A percentile compares a stretch with the other conserved stretches of the same genome.
phyloP scores from a whole-genome alignment of 2,888 invertebrate species.

The Allolobophora icterica region DNA sequence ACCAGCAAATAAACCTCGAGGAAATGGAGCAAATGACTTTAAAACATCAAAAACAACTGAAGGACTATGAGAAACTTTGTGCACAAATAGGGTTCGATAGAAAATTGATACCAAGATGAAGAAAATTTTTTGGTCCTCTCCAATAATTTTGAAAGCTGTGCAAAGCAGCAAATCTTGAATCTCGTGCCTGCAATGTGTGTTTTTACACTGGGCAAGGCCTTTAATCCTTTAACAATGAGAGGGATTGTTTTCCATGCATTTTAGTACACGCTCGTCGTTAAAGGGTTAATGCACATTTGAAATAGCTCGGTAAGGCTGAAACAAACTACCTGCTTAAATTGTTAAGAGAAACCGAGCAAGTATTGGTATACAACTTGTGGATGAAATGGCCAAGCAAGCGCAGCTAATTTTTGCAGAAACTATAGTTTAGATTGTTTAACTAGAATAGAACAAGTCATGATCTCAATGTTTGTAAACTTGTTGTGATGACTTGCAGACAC shows the following conservation, averaged over 20 bases:
- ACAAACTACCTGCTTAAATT: neutral
- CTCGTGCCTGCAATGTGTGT: neutral
- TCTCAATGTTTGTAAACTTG: neutral
- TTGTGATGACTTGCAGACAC: neutral
- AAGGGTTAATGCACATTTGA: neutral
- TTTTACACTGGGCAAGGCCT: neutral
- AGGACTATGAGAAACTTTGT: neutral
- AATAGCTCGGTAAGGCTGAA: neutral
- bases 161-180: too few relatives aligned
- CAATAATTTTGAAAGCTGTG: neutral
- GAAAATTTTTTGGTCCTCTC: neutral
- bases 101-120: neutral
- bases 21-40: neutral
- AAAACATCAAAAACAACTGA: neutral
- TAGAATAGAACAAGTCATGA: neutral
- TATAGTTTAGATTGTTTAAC: neutral
- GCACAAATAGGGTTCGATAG: neutral
- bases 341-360: neutral
- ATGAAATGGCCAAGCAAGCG: too few relatives aligned
- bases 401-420: neutral
- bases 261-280: too few relatives aligned
- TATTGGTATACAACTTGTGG: neutral
- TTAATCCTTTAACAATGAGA: too few relatives aligned
- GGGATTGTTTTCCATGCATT: too few relatives aligned
- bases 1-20: slow-evolving; percentile 20